Conservation (phyloP, 2,113 vertebrate species). For the Dicaeum eximium region DNA sequence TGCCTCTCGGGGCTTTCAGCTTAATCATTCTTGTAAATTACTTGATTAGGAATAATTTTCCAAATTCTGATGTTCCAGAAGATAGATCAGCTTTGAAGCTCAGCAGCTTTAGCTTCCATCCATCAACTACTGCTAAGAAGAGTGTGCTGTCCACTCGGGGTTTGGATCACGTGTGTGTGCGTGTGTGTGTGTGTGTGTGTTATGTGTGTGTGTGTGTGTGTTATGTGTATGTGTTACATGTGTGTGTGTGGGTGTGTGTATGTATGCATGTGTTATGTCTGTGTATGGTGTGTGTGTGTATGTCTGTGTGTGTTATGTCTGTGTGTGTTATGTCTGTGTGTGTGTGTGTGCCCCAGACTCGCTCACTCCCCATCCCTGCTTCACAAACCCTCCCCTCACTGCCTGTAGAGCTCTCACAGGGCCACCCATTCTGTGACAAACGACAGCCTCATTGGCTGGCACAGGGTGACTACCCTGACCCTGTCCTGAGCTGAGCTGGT, state of each 20-base stretch:
- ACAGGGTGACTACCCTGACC: background rate
- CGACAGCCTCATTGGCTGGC: background rate
- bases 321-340: too few species aligned
- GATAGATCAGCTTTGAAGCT: background rate
- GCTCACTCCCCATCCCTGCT: background rate
- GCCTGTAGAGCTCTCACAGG: background rate
- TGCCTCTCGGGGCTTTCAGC: background rate
- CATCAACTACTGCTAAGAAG: background rate
- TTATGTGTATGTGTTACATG: too few species aligned
- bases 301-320: background rate
- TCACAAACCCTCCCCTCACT: background rate
- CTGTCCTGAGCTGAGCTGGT: accelerated
- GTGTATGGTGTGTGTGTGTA: background rate
- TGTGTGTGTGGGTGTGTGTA: background rate
- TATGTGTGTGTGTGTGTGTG: background rate
- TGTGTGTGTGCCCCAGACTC: accelerated
- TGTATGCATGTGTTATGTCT: background rate
- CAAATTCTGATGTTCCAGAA: background rate
- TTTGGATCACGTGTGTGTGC: accelerated
- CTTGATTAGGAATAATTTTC: background rate
- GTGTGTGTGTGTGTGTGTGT: background rate
- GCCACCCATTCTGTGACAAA: background rate
- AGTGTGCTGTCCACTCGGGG: accelerated
- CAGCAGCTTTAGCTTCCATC: background rate
- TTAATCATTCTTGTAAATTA: background rate